Evolutionary conservation across 2,888 invertebrate species (phyloP), one percentile per base, ranked within the genome.

Genomic region (Rhyacophila evoluta): DNA sequence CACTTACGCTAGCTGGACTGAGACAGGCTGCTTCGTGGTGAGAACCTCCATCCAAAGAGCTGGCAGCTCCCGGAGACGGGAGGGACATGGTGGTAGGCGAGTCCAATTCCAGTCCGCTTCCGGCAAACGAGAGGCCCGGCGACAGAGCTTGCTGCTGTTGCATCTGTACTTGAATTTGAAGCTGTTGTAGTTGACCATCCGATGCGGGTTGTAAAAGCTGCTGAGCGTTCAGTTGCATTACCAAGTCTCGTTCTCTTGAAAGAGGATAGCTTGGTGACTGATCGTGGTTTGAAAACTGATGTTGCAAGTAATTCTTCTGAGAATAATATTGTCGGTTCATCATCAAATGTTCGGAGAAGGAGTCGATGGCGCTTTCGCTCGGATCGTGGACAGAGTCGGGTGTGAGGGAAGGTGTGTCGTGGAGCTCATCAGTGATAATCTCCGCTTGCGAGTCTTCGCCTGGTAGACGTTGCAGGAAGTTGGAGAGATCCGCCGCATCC

Each of bases 51-150:
- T 94, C 94, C 84, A 94, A 86, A 0, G 94, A 94, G 85, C 92
- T 93, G 82, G 93, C 92, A 33, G 92, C 93, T 78, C 93, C 94
- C 0, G 96, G 95, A 68, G 95, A 95, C 0, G 96, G 96, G 81
- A 96, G 88, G 68, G 95, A 95, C 84, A 95, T 93, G 84, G 95
- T 94, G 75, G 95, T 94, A 82, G 94, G 94, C 38, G 94, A 92
- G 84, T 94, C 94, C 81, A 92, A 84, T 83, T 92, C 92, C 84
- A 94, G 85, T 25, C 92, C 91, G 85, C 92, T 93, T 84, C 92
- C 92, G 85, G 91, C 88, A 86, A 93, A 93, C 80, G 91, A 92
- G 81, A 92, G 89, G 71, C 91, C 89, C 80, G 93, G 89, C 84
- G 91, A 90, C 83, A 92, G 83, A 6, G 80, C 72, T 69, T 86